Evolutionary conservation across 2,797 vertebrate species (phyloP), one percentile per base, ranked within the genome.

Genomic region (Etheostoma nigrum): DNA sequence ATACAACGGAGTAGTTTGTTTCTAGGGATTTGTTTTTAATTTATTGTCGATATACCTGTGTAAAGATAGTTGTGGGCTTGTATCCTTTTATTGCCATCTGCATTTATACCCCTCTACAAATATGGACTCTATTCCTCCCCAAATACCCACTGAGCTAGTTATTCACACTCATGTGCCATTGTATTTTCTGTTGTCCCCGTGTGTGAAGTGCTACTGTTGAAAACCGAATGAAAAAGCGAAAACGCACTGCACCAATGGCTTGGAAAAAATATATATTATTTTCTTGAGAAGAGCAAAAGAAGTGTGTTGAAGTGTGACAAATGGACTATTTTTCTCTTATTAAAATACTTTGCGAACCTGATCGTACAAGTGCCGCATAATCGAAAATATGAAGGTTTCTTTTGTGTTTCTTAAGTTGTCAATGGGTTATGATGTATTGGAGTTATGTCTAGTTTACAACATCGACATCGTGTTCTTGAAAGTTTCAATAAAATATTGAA

Each of bases 1-100:
- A 99, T 99, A 99, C 91, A 93, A 96, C 94, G 94, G 95, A 96
- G 95, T 97, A 96, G 96, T 96, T 96, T 93, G 96, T 97, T 97
- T 96, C 94, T 91, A 89, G 96, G 96, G 95, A 96, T 95, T 94
- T 96, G 96, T 95, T 92, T 94, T 97, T 99, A 99, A 99, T 99
- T 99, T 99, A 99, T 99, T 99, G 96, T 97, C 94, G 91, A 98
- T 97, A 97, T 95, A 94, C 87, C 88, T 96, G 89, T 98, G 96
- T 98, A 98, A 97, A 97, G 95, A 94, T 95, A 69, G 90, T 93
- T 93, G 94, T 95, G 92, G 92, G 91, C 91, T 90, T 94, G 96
- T 95, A 93, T 92, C 88, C 72, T 89, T 91, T 79, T 93, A 88
- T 89, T 93, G 89, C 91, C 88, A 83, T 93, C 94, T 94, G 91